Evolutionary conservation across 2,113 vertebrate genomes (phyloP), one percentile per base, ranked within the genome.

Genomic region (Haemorhous mexicanus): DNA sequence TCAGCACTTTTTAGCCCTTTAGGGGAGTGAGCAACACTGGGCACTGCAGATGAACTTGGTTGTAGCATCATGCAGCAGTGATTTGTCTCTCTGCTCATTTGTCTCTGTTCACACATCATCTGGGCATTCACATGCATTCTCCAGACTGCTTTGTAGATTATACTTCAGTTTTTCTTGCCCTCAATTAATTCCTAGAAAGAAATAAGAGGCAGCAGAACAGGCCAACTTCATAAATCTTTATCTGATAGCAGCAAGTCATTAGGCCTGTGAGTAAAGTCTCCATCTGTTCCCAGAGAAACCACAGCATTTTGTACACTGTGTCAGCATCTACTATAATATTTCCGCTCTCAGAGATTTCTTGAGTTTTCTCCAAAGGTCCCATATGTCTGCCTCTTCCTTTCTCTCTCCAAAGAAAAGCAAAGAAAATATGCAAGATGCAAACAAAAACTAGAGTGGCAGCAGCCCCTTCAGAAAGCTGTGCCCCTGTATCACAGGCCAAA

Each of bases 271-370:
- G 80, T 94, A 90, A 97, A 94, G 90, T 88, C 89, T 95, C 92
- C 94, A 92, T 96, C 92, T 95, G 96, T 96, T 97, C 96, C 86
- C 89, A 77, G 85, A 97, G 93, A 96, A 95, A 94, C 92, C 82
- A 75, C 94, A 94, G 90, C 79, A 83, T 95, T 96, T 96, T 95
- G 94, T 96, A 82, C 84, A 88, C 82, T 90, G 66, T 94, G 82
- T 93, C 89, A 84, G 90, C 94, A 94, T 94, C 92, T 94, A 95
- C 87, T 94, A 30, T 90, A 94, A 90, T 89, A 85, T 93, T 96
- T 97, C 92, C 66, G 28, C 80, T 97, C 92, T 87, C 91, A 82
- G 66, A 95, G 63, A 87, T 92, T 94, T 94, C 85, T 96, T 96
- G 96, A 95, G 89, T 91, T 95, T 96, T 91, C 81, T 94, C 94